Evolutionary conservation across 1,140 invertebrate species (phyloP).

Genomic region (Brachionus rubens): DNA sequence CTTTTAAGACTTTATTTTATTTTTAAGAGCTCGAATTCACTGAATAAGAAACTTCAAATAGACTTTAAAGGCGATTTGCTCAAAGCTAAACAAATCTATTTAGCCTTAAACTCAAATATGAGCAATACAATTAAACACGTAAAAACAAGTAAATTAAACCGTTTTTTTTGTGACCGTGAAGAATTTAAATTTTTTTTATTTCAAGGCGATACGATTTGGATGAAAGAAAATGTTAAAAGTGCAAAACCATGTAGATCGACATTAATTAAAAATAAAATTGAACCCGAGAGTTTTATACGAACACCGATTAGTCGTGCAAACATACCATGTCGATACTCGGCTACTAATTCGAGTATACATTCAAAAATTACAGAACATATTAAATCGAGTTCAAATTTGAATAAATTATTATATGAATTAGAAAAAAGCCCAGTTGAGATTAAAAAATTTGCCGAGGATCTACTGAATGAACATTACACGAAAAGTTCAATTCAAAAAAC

Average conservation of each 20-base stretch:
- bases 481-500: background rate
- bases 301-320: background rate
- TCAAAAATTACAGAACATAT: background rate
- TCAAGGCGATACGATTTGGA: conserved; percentile 22
- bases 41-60: background rate
- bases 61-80: conserved; percentile 40
- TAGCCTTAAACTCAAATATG: conserved; percentile 4
- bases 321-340: background rate
- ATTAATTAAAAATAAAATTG: conserved; percentile 10
- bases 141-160: conserved; percentile 14
- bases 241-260: conserved; percentile 16
- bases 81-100: conserved; percentile 31
- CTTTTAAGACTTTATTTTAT: background rate
- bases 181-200: background rate
- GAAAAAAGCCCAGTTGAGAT: background rate
- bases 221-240: background rate
- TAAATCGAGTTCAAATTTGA: conserved; percentile 16
- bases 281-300: background rate
- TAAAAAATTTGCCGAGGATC: conserved; percentile 29
- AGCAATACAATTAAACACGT: conserved; percentile 22
- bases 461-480: conserved; percentile 1
- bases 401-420: background rate
- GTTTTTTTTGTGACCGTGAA: background rate
- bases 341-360: background rate
- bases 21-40: background rate